A percentile compares a stretch with the other conserved stretches of the same genome.
These are phyloP conservation scores for Caenorhabditis latens DNA, from an alignment of 1,140 invertebrate genomes.

Conservation along the genomic window DNA sequence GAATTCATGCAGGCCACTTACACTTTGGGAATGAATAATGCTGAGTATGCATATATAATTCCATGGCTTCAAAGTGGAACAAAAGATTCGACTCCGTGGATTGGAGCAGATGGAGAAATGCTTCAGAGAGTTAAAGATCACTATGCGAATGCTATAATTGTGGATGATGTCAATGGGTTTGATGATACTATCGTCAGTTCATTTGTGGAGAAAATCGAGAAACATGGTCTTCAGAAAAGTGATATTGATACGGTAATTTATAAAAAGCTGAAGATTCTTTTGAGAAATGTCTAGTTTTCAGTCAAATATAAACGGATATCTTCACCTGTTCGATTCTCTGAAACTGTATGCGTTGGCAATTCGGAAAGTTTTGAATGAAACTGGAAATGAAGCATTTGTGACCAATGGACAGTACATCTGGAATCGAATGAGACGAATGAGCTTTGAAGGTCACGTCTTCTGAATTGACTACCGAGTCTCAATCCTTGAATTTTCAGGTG, in stretches of 20 bases:
- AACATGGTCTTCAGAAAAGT: slow-evolving; percentile 68
- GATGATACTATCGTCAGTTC: slow-evolving; percentile 71
- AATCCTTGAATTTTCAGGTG: slow-evolving; percentile 68
- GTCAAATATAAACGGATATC: slow-evolving; percentile 76
- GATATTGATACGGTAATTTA: slow-evolving; percentile 71
- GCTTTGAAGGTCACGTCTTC: slow-evolving; percentile 72
- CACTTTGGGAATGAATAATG: slow-evolving; percentile 70
- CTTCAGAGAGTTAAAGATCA: slow-evolving; percentile 67
- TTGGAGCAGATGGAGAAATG: slow-evolving; percentile 73
- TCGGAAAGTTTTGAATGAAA: slow-evolving; percentile 67
- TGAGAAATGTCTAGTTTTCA: slow-evolving; percentile 56
- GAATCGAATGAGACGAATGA: slow-evolving; percentile 74
- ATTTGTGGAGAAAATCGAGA: slow-evolving; percentile 69
- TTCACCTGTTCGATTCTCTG: slow-evolving; percentile 74
- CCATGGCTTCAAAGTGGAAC: slow-evolving; percentile 73
- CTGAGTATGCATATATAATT: slow-evolving; percentile 75
- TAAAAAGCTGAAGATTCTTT: background rate
- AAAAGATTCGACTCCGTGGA: slow-evolving; percentile 76
- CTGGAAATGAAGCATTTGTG: slow-evolving; percentile 68
- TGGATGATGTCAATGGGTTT: slow-evolving; percentile 77
- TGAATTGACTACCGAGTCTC: too few relatives aligned
- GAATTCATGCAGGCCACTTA: slow-evolving; percentile 76
- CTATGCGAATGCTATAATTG: slow-evolving; percentile 73
- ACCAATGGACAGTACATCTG: slow-evolving; percentile 72
- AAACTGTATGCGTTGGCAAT: slow-evolving; percentile 75